Percentiles rank a stretch among this genome's conserved stretches.
Conservation (phyloP, 2,888 invertebrate genomes). For the Thalpophila matura region DNA sequence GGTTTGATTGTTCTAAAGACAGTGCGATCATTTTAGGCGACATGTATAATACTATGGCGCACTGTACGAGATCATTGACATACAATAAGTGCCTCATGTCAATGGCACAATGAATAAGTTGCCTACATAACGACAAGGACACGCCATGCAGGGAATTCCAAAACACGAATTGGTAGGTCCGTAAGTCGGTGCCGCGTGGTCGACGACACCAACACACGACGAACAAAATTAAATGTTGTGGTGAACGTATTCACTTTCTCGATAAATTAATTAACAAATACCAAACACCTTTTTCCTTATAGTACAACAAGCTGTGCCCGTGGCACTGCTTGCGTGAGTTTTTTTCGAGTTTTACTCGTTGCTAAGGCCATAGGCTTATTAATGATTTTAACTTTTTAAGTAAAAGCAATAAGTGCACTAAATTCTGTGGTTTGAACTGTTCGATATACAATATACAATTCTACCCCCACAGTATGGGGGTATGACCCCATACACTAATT, state of each 20-base stretch:
- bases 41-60: conserved; percentile 16
- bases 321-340: conserved; percentile 5
- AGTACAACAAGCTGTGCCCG: not conserved
- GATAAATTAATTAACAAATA: conserved; percentile 31
- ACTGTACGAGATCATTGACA: conserved; percentile 65
- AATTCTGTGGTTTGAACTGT: too few species aligned
- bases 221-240: conserved; percentile 6
- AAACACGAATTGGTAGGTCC: conserved; percentile 34
- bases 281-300: conserved; percentile 38
- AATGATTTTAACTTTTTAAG: too few species aligned
- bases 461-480: too few species aligned
- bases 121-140: conserved; percentile 65
- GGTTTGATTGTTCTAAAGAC: conserved; percentile 25
- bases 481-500: too few species aligned
- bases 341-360: not conserved
- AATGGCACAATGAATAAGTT: conserved; percentile 68
- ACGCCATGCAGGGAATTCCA: conserved; percentile 59
- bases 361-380: too few species aligned
- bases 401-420: too few species aligned
- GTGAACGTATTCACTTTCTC: conserved; percentile 47
- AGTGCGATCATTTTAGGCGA: conserved; percentile 14
- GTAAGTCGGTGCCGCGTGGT: conserved; percentile 1
- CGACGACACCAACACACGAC: conserved; percentile 12
- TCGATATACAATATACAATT: too few species aligned
- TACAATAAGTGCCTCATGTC: conserved; percentile 61